Percentiles rank a stretch among this genome's conserved stretches.
These are phyloP conservation scores for Eupithecia tripunctaria DNA, from an alignment of 2,888 invertebrate genomes.

Conservation along the genomic window DNA sequence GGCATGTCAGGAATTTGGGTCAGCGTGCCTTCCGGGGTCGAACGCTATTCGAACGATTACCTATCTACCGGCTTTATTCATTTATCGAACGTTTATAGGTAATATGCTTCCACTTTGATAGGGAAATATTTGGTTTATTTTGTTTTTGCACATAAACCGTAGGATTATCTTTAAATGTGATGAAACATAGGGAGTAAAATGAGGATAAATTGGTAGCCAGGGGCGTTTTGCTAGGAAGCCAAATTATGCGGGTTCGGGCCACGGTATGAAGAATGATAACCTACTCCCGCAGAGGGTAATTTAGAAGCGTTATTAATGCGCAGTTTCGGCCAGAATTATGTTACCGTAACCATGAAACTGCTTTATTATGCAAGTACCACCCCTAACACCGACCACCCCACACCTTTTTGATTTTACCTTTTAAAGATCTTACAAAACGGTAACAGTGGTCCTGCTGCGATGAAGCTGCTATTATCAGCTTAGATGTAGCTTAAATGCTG, in stretches of 20 bases:
- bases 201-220: conserved; percentile 60
- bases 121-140: conserved; percentile 14
- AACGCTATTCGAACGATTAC: conserved; percentile 61
- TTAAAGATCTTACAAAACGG: not conserved
- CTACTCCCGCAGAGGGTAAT: conserved; percentile 47
- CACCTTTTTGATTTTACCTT: not conserved
- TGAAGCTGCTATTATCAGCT: not conserved
- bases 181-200: conserved; percentile 49
- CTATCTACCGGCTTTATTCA: conserved; percentile 52
- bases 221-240: conserved; percentile 55
- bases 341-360: conserved; percentile 22
- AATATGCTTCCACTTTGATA: not conserved
- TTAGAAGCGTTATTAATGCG: conserved; percentile 19
- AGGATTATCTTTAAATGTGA: conserved; percentile 33
- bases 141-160: conserved; percentile 11
- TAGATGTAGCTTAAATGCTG: not conserved
- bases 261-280: conserved; percentile 54
- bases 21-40: conserved; percentile 66
- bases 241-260: conserved; percentile 58
- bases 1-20: conserved; percentile 61
- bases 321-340: conserved; percentile 16
- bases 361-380: conserved; percentile 18
- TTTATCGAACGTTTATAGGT: conserved; percentile 19
- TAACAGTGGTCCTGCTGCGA: not conserved
- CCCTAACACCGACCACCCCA: not conserved